Conservation (phyloP, 2,797 vertebrate species). For the Pseudotriccus pelzelni region DNA sequence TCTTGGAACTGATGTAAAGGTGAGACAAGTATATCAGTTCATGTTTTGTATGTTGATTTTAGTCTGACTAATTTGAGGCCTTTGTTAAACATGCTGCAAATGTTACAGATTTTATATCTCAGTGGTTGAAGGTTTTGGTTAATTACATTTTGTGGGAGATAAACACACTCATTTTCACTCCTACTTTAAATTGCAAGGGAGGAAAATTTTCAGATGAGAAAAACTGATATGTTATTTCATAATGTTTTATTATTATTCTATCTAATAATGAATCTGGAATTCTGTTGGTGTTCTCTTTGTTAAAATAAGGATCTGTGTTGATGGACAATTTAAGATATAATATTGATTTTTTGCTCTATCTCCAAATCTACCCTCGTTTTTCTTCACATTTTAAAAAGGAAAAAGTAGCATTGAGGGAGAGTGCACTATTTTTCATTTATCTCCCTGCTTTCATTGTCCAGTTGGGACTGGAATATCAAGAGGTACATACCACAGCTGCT, state of each 20-base stretch:
- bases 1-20: not conserved
- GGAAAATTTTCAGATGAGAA: not conserved
- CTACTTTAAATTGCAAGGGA: not conserved
- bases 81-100: not conserved
- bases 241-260: not conserved
- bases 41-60: not conserved
- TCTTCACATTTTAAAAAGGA: not conserved
- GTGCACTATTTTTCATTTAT: not conserved
- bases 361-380: not conserved
- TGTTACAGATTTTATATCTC: constrained; percentile 25
- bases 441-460: not conserved
- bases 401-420: not conserved
- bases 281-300: not conserved
- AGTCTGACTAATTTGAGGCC: not conserved
- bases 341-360: not conserved
- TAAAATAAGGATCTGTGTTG: not conserved
- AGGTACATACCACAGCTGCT: not conserved
- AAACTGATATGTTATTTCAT: not conserved
- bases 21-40: not conserved
- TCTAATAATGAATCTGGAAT: not conserved
- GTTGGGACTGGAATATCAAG: not conserved
- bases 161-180: not conserved
- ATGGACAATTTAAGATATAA: not conserved
- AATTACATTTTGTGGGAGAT: not conserved
- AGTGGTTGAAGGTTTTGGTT: not conserved